Evolutionary conservation across 2,113 vertebrate species (phyloP).

Genomic region (Hypanus sabinus): DNA sequence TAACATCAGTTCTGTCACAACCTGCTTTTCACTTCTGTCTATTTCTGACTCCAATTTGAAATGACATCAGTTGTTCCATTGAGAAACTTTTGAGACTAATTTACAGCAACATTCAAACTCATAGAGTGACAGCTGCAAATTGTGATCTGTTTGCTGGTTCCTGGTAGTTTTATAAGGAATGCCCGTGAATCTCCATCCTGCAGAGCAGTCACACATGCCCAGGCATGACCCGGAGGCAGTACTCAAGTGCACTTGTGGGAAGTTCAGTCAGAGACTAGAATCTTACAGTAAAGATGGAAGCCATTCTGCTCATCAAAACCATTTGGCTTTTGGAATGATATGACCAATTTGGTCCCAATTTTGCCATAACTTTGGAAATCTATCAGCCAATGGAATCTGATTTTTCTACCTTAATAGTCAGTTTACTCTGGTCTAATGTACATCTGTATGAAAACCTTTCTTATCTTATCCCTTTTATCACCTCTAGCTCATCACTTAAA

Average conservation of each 20-base stretch:
- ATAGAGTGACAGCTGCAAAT: not conserved
- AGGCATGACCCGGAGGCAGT: not conserved
- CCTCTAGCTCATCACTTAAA: not conserved
- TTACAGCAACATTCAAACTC: not conserved
- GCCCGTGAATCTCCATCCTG: not conserved
- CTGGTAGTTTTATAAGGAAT: not conserved
- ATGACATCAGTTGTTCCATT: not conserved
- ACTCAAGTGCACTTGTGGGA: not conserved
- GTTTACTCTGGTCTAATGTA: not conserved
- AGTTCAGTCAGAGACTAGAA: not conserved
- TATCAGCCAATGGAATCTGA: not conserved
- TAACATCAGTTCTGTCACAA: not conserved
- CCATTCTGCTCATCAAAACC: not conserved
- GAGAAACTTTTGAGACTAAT: not conserved
- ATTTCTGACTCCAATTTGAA: not conserved
- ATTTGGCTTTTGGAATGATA: not conserved
- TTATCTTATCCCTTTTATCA: not conserved
- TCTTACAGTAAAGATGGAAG: not conserved
- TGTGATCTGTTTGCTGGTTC: not conserved
- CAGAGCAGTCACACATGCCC: not conserved
- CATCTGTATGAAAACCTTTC: not conserved
- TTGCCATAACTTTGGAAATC: too few species aligned
- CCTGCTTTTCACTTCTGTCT: not conserved
- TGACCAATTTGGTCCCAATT: not conserved
- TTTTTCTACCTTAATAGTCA: not conserved